Evolutionary conservation across 2,797 vertebrate species (phyloP).

Genomic region (Carduelis carduelis): DNA sequence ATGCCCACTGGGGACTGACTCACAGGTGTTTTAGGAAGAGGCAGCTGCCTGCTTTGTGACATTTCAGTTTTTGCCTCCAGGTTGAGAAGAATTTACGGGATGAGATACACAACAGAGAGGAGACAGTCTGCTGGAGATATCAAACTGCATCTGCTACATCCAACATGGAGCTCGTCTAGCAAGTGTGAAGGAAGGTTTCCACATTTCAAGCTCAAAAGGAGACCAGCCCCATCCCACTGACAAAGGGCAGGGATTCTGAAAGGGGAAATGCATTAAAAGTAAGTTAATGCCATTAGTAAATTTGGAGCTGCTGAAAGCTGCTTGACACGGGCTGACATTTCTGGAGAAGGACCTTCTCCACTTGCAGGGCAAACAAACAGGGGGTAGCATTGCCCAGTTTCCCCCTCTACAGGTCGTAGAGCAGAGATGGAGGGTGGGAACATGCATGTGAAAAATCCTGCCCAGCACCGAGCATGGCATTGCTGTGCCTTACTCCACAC

Average conservation of each 20-base stretch:
- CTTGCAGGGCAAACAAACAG: not conserved
- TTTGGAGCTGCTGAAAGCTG: conserved; percentile 18
- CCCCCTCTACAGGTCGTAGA: not conserved
- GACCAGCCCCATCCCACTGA: not conserved
- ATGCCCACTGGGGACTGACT: conserved; percentile 57
- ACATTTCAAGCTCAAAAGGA: not conserved
- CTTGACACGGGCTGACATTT: not conserved
- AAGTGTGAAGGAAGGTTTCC: not conserved
- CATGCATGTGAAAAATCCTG: fast-evolving
- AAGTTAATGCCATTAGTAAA: not conserved
- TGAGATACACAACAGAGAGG: conserved; percentile 10
- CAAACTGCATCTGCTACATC: conserved; percentile 8
- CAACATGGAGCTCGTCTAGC: not conserved
- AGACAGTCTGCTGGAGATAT: conserved; percentile 53
- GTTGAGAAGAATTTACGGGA: conserved; percentile 7
- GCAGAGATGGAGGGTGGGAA: not conserved
- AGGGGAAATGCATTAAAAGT: not conserved
- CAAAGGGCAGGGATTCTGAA: not conserved
- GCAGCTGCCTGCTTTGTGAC: conserved; percentile 54
- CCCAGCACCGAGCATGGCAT: fast-evolving
- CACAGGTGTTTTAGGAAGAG: conserved; percentile 64
- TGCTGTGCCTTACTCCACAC: not conserved
- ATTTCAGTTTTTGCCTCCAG: conserved; percentile 54
- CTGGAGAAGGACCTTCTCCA: not conserved
- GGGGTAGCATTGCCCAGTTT: not conserved